Evolutionary conservation across 1,140 invertebrate genomes (phyloP), one percentile per base, ranked within the genome.

Genomic region (Dendroctonus valens): DNA sequence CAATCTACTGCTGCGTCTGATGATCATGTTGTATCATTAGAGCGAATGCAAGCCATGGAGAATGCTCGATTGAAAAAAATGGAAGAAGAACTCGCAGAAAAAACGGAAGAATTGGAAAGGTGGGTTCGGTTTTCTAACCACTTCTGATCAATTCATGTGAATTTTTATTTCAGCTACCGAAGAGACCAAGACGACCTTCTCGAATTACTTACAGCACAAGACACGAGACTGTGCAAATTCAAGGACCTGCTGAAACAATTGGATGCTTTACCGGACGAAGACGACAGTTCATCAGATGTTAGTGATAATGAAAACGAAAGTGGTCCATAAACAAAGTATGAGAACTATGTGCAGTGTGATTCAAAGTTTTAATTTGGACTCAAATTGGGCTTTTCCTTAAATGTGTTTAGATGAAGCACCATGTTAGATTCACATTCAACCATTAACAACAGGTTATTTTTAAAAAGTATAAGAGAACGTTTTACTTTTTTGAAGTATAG

Each of bases 171-270:
- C 55, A 68, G 66, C 52, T 68, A 68, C 26, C 66, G 63, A 58
- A 94, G 91, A 76, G 94, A 97, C 76, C 94, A 96, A 78, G 94
- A 97, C 71, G 92, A 97, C 81, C 79, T 97, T 67, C 79, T 97
- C 14, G 87, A 91, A 73, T 78, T 97, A 55, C 81, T 98, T 42
- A 87, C 89, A 3, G 91, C 96, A 77, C 90, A 94, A 81, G 91
- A 94, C 74, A 78, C 80, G 3, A 91, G 91, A 81, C 79, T 93
- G 59, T 83, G 81, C 54, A 77, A 85, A 15, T 93, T 90, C 75
- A 91, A 89, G 79, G 81, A 85, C 72, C 82, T 83, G 72, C 78
- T 95, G 46, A 78, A 85, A 67, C 84, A 85, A 26, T 79, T 92
- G 7, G 91, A 91, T 8, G 85, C 91, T 74, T 83, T 85, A 65